A percentile compares a stretch with the other conserved stretches of the same genome.
Evolutionary conservation across 2,888 invertebrate species (phyloP).

Genomic region (Allophyes oxyacanthae): DNA sequence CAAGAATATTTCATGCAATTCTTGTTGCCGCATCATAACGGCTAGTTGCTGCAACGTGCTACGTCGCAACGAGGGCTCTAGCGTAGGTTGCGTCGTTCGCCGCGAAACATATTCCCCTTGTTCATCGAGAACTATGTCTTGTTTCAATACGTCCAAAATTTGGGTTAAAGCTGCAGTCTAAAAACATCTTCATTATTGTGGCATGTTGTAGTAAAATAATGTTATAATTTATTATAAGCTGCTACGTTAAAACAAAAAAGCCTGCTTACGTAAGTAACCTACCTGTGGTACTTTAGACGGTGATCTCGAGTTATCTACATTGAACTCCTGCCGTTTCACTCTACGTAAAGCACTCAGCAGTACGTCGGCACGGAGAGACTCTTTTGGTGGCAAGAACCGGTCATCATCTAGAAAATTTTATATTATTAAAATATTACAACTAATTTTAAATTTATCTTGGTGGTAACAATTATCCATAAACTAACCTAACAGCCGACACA

Average conservation of each 20-base stretch:
- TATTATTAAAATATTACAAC: no score
- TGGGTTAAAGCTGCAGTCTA: slow-evolving; percentile 80
- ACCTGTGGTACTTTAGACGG: slow-evolving; percentile 75
- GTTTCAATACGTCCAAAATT: slow-evolving; percentile 82
- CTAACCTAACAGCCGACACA: slow-evolving; percentile 75
- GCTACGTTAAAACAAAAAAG: no score
- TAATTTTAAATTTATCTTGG: no score
- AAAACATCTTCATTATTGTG: not conserved
- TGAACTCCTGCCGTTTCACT: slow-evolving; percentile 78
- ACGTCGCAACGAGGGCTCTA: slow-evolving; percentile 91
- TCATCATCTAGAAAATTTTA: slow-evolving; percentile 74
- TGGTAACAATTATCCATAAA: no score
- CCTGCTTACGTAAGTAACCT: not conserved
- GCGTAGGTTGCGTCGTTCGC: slow-evolving; percentile 62
- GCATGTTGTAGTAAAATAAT: no score
- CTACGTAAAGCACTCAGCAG: slow-evolving; percentile 77
- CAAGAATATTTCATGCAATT: slow-evolving; percentile 90
- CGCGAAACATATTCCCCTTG: slow-evolving; percentile 67
- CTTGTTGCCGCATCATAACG: slow-evolving; percentile 91
- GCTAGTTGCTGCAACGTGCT: slow-evolving; percentile 92
- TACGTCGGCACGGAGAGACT: slow-evolving; percentile 79
- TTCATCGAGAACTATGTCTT: slow-evolving; percentile 77
- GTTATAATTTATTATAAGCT: no score
- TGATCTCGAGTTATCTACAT: slow-evolving; percentile 74
- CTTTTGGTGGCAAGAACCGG: slow-evolving; percentile 80